phyloP scores from a whole-genome alignment of 1,140 invertebrate species.

The Atta colombica region DNA sequence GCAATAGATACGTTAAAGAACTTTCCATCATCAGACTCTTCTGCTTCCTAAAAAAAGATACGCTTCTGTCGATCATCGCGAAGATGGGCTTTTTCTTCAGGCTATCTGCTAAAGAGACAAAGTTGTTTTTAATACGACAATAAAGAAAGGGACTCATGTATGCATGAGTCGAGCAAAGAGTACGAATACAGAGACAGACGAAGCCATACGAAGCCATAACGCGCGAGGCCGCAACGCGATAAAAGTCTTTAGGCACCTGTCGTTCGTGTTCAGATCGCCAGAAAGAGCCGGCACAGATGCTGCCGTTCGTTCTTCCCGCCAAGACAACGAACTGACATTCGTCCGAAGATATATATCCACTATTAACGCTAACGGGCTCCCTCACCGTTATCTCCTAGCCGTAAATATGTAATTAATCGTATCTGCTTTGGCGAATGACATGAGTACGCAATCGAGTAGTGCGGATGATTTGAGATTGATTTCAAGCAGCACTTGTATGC shows the following conservation, averaged over 20 bases:
- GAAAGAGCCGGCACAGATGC: slow-evolving; percentile 60
- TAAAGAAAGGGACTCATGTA: slow-evolving; percentile 32
- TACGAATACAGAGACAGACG: slow-evolving; percentile 35
- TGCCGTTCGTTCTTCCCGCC: slow-evolving; percentile 54
- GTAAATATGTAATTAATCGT: slow-evolving; percentile 61
- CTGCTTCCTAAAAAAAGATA: not conserved
- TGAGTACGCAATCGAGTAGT: not conserved
- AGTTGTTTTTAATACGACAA: slow-evolving; percentile 53
- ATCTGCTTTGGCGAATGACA: slow-evolving; percentile 40
- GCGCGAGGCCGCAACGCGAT: slow-evolving; percentile 47
- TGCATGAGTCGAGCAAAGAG: slow-evolving; percentile 26
- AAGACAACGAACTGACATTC: slow-evolving; percentile 58
- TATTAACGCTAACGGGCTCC: slow-evolving; percentile 56
- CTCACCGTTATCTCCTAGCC: slow-evolving; percentile 54
- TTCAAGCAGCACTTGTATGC: not conserved
- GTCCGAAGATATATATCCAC: slow-evolving; percentile 57
- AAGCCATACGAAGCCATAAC: slow-evolving; percentile 63
- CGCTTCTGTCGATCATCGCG: not conserved
- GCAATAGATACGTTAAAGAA: not conserved
- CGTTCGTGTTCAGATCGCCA: slow-evolving; percentile 46
- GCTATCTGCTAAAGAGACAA: slow-evolving; percentile 33
- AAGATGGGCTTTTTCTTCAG: not conserved
- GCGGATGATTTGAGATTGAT: not conserved
- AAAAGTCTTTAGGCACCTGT: slow-evolving; percentile 68
- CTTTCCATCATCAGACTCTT: not conserved